phyloP scores from a whole-genome alignment of 2,113 vertebrate genomes.

The Hassar affinis region DNA sequence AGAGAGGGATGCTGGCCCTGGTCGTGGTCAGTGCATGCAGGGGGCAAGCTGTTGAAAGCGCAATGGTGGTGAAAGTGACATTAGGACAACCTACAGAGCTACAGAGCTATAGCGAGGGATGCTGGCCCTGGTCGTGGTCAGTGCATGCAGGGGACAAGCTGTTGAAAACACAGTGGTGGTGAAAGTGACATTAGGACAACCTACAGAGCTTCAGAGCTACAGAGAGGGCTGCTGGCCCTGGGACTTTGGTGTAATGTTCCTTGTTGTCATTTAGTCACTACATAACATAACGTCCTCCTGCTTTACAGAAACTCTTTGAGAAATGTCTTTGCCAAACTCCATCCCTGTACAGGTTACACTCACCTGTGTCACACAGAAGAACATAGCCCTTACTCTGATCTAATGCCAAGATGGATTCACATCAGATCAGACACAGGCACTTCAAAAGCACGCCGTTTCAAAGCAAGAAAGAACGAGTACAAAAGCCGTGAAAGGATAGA shows the following conservation, averaged over 20 bases:
- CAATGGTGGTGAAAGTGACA: not conserved
- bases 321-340: too few relatives aligned
- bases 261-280: too few relatives aligned
- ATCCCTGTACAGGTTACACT: not conserved
- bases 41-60: not conserved
- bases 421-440: not conserved
- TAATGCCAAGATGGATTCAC: not conserved
- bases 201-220: not conserved
- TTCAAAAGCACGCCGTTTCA: not conserved
- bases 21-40: not conserved
- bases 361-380: not conserved
- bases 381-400: not conserved
- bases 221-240: too few relatives aligned
- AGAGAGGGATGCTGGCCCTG: too few relatives aligned
- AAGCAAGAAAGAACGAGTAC: not conserved
- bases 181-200: not conserved
- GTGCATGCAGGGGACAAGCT: not conserved
- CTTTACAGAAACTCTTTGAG: too few relatives aligned
- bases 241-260: too few relatives aligned
- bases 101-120: not conserved
- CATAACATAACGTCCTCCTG: too few relatives aligned
- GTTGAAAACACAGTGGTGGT: not conserved
- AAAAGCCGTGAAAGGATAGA: conserved; percentile 9
- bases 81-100: not conserved
- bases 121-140: too few relatives aligned